A percentile compares a stretch with the other conserved stretches of the same genome.
phyloP scores from a whole-genome alignment of 2,888 invertebrate genomes.

The Synanthedon myopaeformis region DNA sequence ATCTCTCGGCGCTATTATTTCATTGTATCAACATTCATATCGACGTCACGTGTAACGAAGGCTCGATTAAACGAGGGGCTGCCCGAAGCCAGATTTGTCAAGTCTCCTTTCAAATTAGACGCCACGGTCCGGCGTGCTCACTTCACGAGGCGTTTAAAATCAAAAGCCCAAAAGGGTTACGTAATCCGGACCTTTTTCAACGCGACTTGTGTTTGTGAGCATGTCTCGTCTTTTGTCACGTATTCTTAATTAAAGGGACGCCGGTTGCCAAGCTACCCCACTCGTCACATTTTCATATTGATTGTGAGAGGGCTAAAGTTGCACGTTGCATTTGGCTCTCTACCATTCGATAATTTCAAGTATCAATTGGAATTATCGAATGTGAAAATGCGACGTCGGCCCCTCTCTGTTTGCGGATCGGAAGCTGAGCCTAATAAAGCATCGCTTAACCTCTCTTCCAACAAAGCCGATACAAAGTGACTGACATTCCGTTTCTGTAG shows the following conservation, averaged over 20 bases:
- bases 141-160: conserved; percentile 66
- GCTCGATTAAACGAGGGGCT: conserved; percentile 61
- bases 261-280: conserved; percentile 52
- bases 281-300: conserved; percentile 61
- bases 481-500: conserved; percentile 64
- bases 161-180: conserved; percentile 69
- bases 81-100: conserved; percentile 65
- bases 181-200: conserved; percentile 67
- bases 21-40: conserved; percentile 67
- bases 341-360: conserved; percentile 18
- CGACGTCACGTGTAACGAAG: conserved; percentile 50
- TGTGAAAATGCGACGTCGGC: conserved; percentile 3
- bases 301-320: conserved; percentile 44
- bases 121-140: conserved; percentile 48
- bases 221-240: conserved; percentile 71
- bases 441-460: conserved; percentile 61
- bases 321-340: conserved; percentile 25
- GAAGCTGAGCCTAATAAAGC: conserved; percentile 67
- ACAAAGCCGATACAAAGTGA: conserved; percentile 69
- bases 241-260: conserved; percentile 69
- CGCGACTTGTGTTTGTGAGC: conserved; percentile 59
- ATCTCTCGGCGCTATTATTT: conserved; percentile 41
- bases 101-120: conserved; percentile 65
- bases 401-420: conserved; percentile 62
- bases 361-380: too few species aligned